phyloP scores from a whole-genome alignment of 2,888 invertebrate species.

The Drosophila neotestacea region DNA sequence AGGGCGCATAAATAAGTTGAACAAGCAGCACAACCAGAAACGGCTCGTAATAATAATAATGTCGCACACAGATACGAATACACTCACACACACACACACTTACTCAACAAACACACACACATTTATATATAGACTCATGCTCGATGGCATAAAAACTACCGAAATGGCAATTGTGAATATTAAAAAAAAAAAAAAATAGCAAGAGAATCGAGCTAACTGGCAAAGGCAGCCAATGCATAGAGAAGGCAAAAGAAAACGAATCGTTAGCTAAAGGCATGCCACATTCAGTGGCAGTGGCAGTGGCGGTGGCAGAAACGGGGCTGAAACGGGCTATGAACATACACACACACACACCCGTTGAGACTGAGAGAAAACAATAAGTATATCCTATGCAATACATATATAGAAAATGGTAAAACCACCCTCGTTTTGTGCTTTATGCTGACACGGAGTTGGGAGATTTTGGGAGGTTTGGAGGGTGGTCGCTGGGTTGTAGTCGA shows the following conservation, averaged over 20 bases:
- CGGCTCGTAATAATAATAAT: conserved; percentile 79
- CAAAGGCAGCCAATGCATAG: conserved; percentile 60
- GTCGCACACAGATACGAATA: conserved; percentile 61
- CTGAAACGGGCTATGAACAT: conserved; percentile 31
- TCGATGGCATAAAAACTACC: conserved; percentile 71
- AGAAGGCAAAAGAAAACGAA: conserved; percentile 64
- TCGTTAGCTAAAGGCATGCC: conserved; percentile 67
- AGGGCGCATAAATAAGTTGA: conserved; percentile 75
- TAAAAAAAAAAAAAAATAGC: conserved; percentile 63
- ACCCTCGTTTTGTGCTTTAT: conserved; percentile 58
- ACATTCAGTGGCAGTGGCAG: conserved; percentile 13
- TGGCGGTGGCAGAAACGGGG: conserved; percentile 18
- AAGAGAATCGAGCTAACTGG: conserved; percentile 35
- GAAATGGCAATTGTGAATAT: conserved; percentile 80
- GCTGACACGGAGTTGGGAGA: conserved; percentile 17
- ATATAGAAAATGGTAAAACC: conserved; percentile 72
- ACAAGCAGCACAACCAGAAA: conserved; percentile 76
- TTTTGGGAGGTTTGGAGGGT: neutral
- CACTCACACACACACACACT: conserved; percentile 15
- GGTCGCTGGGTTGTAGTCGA: conserved; percentile 1
- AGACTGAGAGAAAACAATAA: conserved; percentile 40
- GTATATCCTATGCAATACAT: conserved; percentile 44
- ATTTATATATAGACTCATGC: conserved; percentile 19
- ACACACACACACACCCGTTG: conserved; percentile 35
- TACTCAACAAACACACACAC: conserved; percentile 37